Evolutionary conservation across 2,797 vertebrate genomes (phyloP).

Genomic region (Bovichtus variegatus): DNA sequence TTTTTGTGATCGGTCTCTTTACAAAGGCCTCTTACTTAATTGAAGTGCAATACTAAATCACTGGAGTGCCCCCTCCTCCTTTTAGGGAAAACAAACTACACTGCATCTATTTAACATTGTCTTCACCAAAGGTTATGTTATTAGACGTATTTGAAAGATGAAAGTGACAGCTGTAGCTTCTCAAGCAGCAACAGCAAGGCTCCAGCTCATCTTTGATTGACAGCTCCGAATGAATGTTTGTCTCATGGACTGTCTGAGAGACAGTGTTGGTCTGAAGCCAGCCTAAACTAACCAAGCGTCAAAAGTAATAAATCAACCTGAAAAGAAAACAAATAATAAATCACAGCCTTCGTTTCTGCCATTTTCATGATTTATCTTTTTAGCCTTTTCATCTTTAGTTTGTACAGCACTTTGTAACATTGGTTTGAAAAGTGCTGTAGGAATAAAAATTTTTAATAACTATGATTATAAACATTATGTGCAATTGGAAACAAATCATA

Average conservation of each 20-base stretch:
- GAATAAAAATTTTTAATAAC: conserved; percentile 33
- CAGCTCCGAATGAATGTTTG: background rate
- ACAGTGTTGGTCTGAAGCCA: background rate
- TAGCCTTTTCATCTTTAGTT: conserved; percentile 14
- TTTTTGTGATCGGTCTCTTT: background rate
- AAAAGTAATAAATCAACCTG: background rate
- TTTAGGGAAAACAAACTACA: background rate
- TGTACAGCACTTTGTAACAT: conserved; percentile 63
- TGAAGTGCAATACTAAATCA: background rate
- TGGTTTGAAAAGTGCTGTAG: conserved; percentile 64
- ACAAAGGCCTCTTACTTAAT: background rate
- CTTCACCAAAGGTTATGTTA: background rate
- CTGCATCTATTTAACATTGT: background rate
- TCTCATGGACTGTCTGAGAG: background rate
- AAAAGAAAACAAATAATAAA: background rate
- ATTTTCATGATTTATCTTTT: conserved; percentile 27
- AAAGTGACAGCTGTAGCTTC: background rate
- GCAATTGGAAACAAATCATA: conserved; percentile 58
- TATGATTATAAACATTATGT: conserved; percentile 58
- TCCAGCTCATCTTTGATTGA: background rate
- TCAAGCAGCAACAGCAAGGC: background rate
- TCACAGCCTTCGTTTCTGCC: conserved; percentile 1
- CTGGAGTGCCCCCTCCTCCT: background rate
- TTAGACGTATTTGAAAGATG: background rate
- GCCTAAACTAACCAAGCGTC: conserved; percentile 1